Evolutionary conservation across 2,113 vertebrate genomes (phyloP), one percentile per base, ranked within the genome.

Genomic region (Ailuropoda melanoleuca): DNA sequence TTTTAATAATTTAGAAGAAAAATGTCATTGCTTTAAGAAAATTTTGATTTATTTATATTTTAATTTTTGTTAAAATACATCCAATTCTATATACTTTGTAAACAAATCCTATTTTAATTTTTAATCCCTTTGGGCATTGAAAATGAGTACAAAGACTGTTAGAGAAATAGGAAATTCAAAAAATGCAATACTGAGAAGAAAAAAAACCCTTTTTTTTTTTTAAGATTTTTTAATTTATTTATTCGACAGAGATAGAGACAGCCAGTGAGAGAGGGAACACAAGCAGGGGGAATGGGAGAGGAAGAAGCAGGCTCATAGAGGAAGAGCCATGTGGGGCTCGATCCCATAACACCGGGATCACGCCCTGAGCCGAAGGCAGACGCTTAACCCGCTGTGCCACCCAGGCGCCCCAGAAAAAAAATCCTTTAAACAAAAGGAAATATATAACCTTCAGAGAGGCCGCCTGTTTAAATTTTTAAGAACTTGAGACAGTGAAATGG

Each of bases 351-450:
- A n/a, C n/a, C n/a, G n/a, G n/a, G n/a, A n/a, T n/a, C n/a, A n/a
- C n/a, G n/a, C n/a, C n/a, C n/a, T n/a, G n/a, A n/a, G n/a, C n/a
- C n/a, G n/a, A n/a, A n/a, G n/a, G n/a, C n/a, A n/a, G n/a, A n/a
- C n/a, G n/a, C n/a, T n/a, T n/a, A n/a, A n/a, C n/a, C n/a, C n/a
- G n/a, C n/a, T n/a, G n/a, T n/a, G n/a, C n/a, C n/a, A n/a, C n/a
- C n/a, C n/a, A n/a, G n/a, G n/a, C n/a, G n/a, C n/a, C n/a, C n/a
- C n/a, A n/a, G n/a, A n/a, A n/a, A n/a, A n/a, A n/a, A n/a, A n/a
- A n/a, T n/a, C n/a, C n/a, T n/a, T n/a, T n/a, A 97, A 97, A 97
- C 37, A 98, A 97, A 98, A 98, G 90, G 88, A 97, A 88, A 34
- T 50, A 39, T 4, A 60, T 46, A 60, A 48, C 50, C 6, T 95